These are phyloP conservation scores for Otolemur garnettii DNA, from an alignment of 2,113 vertebrate genomes.

Conservation along the genomic window DNA sequence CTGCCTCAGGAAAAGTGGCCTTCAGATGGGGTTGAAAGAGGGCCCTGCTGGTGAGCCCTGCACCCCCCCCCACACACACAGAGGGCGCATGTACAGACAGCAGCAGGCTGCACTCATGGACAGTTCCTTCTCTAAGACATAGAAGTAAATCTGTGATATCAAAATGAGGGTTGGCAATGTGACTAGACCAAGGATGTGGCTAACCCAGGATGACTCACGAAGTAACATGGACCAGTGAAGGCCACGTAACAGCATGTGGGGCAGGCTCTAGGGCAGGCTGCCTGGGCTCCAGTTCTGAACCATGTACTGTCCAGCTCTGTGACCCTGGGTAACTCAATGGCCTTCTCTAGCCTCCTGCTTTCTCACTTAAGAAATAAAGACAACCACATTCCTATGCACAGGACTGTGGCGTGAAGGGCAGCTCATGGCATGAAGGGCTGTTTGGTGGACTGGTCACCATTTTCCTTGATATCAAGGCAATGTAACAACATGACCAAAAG, in stretches of 20 bases:
- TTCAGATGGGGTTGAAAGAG: background rate
- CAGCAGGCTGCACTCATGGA: background rate
- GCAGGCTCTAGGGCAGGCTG: background rate
- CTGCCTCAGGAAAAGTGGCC: background rate
- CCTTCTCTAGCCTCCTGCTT: background rate
- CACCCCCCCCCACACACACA: no score
- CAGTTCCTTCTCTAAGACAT: background rate
- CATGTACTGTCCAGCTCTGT: background rate
- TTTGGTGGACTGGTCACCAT: background rate
- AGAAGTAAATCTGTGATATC: background rate
- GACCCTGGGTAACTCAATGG: background rate
- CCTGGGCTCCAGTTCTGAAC: background rate
- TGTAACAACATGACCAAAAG: background rate
- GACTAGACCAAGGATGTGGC: background rate
- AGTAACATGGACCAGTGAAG: background rate
- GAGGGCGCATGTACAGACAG: background rate
- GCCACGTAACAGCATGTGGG: background rate
- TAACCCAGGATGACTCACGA: background rate
- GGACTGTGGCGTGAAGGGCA: background rate
- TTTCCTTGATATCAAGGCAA: background rate
- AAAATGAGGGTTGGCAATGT: background rate
- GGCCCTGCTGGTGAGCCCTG: background rate
- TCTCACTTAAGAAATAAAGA: background rate
- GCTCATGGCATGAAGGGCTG: background rate
- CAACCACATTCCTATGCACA: no score